A percentile compares a stretch with the other conserved stretches of the same genome.
Conservation (phyloP, 2,888 invertebrate species). For the Stenodema calcarata region DNA sequence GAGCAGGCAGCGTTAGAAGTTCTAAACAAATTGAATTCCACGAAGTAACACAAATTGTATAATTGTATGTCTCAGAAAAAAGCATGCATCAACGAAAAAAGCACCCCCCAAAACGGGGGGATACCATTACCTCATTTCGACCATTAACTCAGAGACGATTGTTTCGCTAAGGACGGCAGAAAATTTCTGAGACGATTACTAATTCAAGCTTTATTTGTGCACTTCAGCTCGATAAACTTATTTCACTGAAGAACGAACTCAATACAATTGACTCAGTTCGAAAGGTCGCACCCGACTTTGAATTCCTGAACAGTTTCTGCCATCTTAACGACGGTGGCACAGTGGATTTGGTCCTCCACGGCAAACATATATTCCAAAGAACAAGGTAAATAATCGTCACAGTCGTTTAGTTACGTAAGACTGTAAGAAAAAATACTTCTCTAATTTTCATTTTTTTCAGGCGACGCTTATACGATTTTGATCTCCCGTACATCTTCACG, state of each 20-base stretch:
- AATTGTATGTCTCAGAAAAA: no score
- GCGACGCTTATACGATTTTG: slow-evolving; percentile 24
- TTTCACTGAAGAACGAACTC: not conserved
- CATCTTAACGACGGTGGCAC: not conserved
- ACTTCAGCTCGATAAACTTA: not conserved
- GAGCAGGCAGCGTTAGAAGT: no score
- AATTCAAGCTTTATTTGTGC: no score
- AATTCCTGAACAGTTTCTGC: not conserved
- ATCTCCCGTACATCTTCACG: slow-evolving; percentile 26
- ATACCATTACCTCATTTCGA: no score
- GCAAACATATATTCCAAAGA: not conserved
- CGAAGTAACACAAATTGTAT: no score
- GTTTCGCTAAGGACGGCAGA: no score
- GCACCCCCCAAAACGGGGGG: no score
- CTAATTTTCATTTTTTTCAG: not conserved
- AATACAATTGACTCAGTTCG: not conserved
- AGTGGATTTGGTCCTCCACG: not conserved
- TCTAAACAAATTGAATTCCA: no score
- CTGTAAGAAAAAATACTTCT: no score
- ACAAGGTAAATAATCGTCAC: not conserved
- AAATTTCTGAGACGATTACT: no score
- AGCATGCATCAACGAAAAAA: no score
- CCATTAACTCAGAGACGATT: no score
- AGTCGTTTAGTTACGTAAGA: not conserved
- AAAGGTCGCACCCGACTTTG: not conserved